Percentiles rank a stretch among this genome's conserved stretches.
Conservation (phyloP, 2,797 vertebrate species). For the Notamacropus eugenii region DNA sequence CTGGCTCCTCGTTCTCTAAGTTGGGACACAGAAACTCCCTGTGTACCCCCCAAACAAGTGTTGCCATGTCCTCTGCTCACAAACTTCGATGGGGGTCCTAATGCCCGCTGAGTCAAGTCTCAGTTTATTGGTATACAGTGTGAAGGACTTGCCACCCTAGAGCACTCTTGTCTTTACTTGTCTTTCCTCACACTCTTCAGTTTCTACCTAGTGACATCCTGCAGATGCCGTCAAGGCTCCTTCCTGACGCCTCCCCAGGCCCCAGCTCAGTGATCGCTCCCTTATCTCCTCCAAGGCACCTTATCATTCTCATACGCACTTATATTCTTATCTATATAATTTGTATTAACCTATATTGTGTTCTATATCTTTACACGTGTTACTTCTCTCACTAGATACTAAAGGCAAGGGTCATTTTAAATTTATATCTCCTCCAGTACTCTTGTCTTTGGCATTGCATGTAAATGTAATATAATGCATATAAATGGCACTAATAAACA, state of each 20-base stretch:
- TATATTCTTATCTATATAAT: background rate
- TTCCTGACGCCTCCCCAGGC: background rate
- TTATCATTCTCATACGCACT: background rate
- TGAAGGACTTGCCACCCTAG: background rate
- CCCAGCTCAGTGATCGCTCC: background rate
- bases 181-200: background rate
- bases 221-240: background rate
- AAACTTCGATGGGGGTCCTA: background rate
- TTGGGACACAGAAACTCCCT: background rate
- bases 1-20: background rate
- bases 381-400: background rate
- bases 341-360: background rate
- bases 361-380: background rate
- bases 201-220: background rate
- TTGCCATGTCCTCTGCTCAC: background rate
- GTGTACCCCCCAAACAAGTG: background rate
- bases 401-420: background rate
- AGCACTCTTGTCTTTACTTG: background rate
- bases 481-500: too few species aligned
- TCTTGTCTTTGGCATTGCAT: too few species aligned
- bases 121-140: background rate
- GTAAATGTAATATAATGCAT: too few species aligned
- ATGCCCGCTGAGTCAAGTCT: background rate
- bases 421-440: background rate
- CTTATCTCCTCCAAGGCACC: background rate